Base-by-base conservation (phyloP, 2,113 vertebrate species). In the Microcebus ravelobensis region DNA sequence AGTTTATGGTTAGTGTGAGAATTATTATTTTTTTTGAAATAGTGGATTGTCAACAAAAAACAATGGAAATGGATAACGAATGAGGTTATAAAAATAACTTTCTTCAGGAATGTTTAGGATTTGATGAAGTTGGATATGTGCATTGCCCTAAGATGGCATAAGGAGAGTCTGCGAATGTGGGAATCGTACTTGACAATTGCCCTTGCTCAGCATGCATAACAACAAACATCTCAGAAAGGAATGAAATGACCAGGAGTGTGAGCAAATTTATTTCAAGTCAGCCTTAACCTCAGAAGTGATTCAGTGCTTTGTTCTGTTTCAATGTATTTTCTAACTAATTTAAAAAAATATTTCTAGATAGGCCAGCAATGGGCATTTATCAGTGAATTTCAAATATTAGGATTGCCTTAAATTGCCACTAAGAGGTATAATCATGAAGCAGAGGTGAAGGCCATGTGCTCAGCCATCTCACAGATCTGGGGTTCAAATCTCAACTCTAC, bases 11-110 rank as follows among this genome's bases (percentile, higher is more conserved):
- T 74, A 11, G 39, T 7, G 11, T 74, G 42, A 93, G 13, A 93
- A 77, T 67, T n/a, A 61, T 68, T 71, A 14, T 42, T 90, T 93
- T 95, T 88, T 95, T 90, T 79, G 14, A 67, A 70, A 77, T n/a
- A 34, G 68, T 48, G 71, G 5, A 63, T 3, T 79, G 13, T 25
- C 92, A 20, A 74, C 20, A n/a, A 76, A 55, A 82, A 50, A 48
- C 48, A 79, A 3, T 68, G 55, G 15, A 90, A 84, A 59, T 79
- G 12, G 80, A 6, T 92, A 87, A 94, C 74, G 18, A 87, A n/a
- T 76, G 13, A 8, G 21, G 9, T 68, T 29, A 61, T 65, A 86
- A 89, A 76, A 82, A 68, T 63, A 91, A 15, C 59, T 91, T 79
- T 91, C 57, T 82, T 93, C 52, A 25, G 34, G n/a, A 93, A 85